A percentile compares a stretch with the other conserved stretches of the same genome.
phyloP scores from a whole-genome alignment of 53 echinoderm and acorn worm species.

The Apostichopus leukothele region DNA sequence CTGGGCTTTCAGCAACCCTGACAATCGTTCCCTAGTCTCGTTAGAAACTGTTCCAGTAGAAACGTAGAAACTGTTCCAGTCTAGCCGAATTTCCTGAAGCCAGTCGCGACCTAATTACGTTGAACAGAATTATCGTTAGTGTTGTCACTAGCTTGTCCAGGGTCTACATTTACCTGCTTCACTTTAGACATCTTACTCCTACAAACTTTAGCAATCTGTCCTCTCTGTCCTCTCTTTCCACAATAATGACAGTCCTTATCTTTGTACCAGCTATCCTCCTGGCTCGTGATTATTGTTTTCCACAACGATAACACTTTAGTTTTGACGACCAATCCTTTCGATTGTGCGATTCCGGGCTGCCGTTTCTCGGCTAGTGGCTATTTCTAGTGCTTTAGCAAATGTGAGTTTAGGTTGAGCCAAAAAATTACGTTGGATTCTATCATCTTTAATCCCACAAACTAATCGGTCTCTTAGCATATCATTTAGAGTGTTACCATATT shows the following conservation, averaged over 20 bases:
- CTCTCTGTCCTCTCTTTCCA: constrained; percentile 48
- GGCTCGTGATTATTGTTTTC: too few relatives aligned
- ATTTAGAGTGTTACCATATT: constrained; percentile 25
- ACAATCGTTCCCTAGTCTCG: neutral
- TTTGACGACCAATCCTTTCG: too few relatives aligned
- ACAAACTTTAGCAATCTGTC: constrained; percentile 46
- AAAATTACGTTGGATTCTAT: constrained; percentile 49
- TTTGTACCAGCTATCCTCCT: neutral
- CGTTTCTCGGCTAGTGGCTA: constrained; percentile 28
- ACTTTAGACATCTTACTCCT: neutral
- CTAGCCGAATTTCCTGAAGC: neutral
- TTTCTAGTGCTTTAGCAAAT: constrained; percentile 37
- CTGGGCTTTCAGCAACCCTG: neutral
- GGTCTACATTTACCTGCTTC: neutral
- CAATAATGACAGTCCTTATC: constrained; percentile 16
- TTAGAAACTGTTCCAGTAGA: neutral
- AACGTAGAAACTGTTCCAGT: neutral
- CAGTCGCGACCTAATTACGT: neutral
- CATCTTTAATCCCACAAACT: constrained; percentile 30
- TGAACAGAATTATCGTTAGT: neutral
- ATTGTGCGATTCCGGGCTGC: constrained; percentile 25
- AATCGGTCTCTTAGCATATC: too few relatives aligned
- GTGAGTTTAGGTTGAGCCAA: constrained; percentile 33
- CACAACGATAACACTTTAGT: too few relatives aligned
- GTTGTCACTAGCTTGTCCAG: neutral